These are phyloP conservation scores for Catocala fraxini DNA, from an alignment of 2,888 invertebrate genomes.

Conservation along the genomic window DNA sequence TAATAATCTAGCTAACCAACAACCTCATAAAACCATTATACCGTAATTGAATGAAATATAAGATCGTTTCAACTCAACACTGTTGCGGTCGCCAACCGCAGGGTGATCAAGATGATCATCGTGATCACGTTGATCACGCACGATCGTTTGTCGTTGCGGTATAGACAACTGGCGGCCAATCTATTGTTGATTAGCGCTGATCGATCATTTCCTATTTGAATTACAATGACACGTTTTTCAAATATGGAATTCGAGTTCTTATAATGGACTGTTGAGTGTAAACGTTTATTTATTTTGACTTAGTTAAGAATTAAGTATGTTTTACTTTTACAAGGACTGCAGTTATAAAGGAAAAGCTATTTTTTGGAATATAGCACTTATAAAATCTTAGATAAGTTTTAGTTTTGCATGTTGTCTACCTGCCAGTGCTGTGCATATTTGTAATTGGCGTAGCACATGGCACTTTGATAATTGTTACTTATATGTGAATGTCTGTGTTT, in stretches of 20 bases:
- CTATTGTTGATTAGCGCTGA: constrained; percentile 29
- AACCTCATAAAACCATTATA: background rate
- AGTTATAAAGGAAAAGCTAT: too few species aligned
- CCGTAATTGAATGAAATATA: constrained; percentile 37
- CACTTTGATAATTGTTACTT: too few species aligned
- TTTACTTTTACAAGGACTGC: too few species aligned
- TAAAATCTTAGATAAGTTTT: too few species aligned
- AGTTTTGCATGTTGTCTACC: too few species aligned
- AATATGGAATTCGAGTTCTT: background rate
- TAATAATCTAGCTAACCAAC: background rate
- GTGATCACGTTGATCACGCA: constrained; percentile 32
- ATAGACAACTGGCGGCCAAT: constrained; percentile 35
- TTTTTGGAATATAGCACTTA: too few species aligned
- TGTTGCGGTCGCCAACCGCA: constrained; percentile 33
- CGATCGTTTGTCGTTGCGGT: constrained; percentile 40
- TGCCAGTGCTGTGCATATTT: too few species aligned
- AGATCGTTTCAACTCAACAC: constrained; percentile 20
- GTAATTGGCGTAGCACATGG: too few species aligned
- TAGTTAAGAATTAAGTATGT: too few species aligned
- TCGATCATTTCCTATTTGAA: constrained; percentile 47
- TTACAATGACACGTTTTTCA: constrained; percentile 21
- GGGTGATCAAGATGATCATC: constrained; percentile 11
- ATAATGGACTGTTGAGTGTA: too few species aligned
- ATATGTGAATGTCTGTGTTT: too few species aligned
- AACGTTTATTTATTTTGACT: too few species aligned